Percentiles rank a stretch among this genome's conserved stretches.
Conservation (phyloP, 2,113 vertebrate species). For the Cyrtonyx montezumae region DNA sequence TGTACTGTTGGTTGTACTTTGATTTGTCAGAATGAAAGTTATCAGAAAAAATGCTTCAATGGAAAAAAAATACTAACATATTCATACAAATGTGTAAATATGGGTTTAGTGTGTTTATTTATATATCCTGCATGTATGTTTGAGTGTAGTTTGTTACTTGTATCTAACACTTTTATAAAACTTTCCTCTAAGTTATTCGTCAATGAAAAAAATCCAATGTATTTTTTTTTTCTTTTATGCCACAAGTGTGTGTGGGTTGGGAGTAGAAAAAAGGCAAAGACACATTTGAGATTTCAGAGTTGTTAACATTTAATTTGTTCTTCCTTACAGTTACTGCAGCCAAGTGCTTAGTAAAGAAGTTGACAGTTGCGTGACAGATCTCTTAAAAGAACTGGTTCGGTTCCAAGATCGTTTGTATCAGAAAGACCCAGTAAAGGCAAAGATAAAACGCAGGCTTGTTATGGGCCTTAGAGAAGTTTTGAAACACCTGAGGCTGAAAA, state of each 20-base stretch:
- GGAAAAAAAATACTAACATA: not conserved
- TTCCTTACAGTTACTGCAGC: constrained; percentile 90
- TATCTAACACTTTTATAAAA: not conserved
- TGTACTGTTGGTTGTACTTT: not conserved
- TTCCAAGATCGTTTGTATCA: constrained; percentile 98
- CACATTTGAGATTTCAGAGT: not conserved
- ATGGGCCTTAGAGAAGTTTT: constrained; percentile 96
- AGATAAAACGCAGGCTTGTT: constrained; percentile 93
- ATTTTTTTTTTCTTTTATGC: not conserved
- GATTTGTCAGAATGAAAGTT: not conserved
- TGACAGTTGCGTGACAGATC: constrained; percentile 88
- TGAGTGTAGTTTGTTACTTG: not conserved
- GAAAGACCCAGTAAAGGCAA: constrained; percentile 96
- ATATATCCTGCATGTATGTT: not conserved
- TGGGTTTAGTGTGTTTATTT: not conserved
- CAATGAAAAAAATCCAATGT: not conserved
- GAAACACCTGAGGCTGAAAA: constrained; percentile 93
- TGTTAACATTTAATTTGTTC: not conserved
- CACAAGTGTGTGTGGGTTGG: not conserved
- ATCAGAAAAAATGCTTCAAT: not conserved
- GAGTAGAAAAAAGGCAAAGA: not conserved
- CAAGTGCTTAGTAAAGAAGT: constrained; percentile 96
- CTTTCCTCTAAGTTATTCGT: not conserved
- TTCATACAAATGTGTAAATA: not conserved
- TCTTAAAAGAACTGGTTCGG: constrained; percentile 93